A percentile compares a stretch with the other conserved stretches of the same genome.
These are phyloP conservation scores for Thripadectes ignobilis DNA, from an alignment of 2,797 vertebrate species.

Conservation along the genomic window DNA sequence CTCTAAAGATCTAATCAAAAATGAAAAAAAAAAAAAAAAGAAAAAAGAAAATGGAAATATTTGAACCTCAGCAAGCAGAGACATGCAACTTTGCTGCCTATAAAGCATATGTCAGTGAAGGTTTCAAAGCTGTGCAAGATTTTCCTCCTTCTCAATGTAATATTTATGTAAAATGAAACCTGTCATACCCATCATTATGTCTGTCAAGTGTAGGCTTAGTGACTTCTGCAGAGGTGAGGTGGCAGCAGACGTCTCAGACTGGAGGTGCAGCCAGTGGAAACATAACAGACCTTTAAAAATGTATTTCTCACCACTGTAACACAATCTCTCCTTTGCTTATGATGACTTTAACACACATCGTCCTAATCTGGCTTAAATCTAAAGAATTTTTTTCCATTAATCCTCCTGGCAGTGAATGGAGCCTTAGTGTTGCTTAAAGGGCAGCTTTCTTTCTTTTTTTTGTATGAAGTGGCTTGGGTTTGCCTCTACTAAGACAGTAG, in stretches of 20 bases:
- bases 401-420: not conserved
- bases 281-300: not conserved
- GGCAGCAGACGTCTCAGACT: not conserved
- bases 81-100: not conserved
- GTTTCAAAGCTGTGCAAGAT: not conserved
- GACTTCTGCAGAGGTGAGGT: not conserved
- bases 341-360: not conserved
- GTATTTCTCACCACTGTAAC: not conserved
- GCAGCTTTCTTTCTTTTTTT: not conserved
- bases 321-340: not conserved
- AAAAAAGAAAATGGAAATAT: fast-evolving
- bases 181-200: not conserved
- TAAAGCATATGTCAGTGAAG: not conserved
- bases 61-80: not conserved
- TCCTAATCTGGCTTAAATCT: not conserved
- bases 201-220: not conserved
- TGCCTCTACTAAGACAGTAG: not conserved
- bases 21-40: not conserved
- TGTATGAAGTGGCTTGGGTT: not conserved
- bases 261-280: not conserved
- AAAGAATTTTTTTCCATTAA: not conserved
- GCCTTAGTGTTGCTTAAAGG: not conserved
- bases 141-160: not conserved
- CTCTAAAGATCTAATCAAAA: not conserved
- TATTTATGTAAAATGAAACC: not conserved